Conservation (phyloP, 2,113 vertebrate genomes). For the Tamias sibiricus region DNA sequence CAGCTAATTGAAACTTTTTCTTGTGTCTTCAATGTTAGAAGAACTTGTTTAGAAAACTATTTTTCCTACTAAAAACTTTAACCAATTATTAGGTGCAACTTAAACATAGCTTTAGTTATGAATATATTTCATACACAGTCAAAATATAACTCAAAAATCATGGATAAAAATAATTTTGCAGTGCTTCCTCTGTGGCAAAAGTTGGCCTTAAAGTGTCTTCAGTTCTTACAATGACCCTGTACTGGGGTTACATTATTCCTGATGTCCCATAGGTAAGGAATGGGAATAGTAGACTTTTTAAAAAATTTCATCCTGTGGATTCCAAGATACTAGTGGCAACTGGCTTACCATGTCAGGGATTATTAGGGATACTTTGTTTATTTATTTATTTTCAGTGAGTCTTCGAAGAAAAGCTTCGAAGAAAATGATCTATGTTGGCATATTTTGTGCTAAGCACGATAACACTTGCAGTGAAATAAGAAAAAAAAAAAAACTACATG, state of each 20-base stretch:
- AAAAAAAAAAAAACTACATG: background rate
- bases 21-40: background rate
- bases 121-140: background rate
- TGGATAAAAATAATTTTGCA: background rate
- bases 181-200: background rate
- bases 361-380: background rate
- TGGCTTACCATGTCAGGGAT: background rate
- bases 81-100: background rate
- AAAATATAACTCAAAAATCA: background rate
- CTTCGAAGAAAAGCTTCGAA: background rate
- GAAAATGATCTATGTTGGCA: background rate
- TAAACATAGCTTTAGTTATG: constrained; percentile 15
- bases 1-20: background rate
- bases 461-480: background rate
- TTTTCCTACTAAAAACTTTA: background rate
- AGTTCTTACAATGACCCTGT: background rate
- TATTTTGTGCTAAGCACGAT: background rate
- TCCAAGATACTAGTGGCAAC: background rate
- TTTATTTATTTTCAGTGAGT: background rate
- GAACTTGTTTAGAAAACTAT: background rate
- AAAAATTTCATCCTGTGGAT: background rate
- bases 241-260: background rate
- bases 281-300: background rate
- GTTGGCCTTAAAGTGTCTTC: background rate
- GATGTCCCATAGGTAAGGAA: background rate